These are phyloP conservation scores for Drosophila formosana DNA, from an alignment of 2,888 invertebrate species.

Conservation along the genomic window DNA sequence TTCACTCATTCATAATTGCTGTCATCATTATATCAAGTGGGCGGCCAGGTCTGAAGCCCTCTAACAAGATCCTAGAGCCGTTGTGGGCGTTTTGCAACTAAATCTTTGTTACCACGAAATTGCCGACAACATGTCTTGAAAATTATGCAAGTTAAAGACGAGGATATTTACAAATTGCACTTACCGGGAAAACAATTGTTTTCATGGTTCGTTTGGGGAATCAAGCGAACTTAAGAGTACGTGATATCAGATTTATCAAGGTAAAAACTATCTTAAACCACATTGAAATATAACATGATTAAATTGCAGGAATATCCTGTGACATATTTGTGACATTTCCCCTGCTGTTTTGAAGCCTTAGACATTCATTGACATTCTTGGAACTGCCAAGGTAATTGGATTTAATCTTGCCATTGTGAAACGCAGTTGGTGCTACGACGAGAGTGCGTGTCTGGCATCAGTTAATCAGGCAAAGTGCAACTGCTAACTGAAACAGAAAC, in stretches of 20 bases:
- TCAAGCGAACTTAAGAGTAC: neutral
- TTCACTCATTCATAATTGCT: slow-evolving; percentile 79
- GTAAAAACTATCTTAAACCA: neutral
- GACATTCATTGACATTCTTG: slow-evolving; percentile 5
- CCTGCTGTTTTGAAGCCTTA: slow-evolving; percentile 1
- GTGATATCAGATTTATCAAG: too few relatives aligned
- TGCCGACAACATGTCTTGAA: slow-evolving; percentile 15
- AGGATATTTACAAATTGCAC: neutral
- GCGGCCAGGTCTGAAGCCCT: slow-evolving; percentile 10
- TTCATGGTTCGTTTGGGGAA: neutral
- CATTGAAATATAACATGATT: neutral
- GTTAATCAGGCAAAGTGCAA: slow-evolving; percentile 53
- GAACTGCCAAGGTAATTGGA: slow-evolving; percentile 12
- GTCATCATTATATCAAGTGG: slow-evolving; percentile 77
- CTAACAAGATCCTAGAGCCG: slow-evolving; percentile 8
- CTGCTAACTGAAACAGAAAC: slow-evolving; percentile 29
- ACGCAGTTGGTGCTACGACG: slow-evolving; percentile 1
- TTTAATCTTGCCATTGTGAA: slow-evolving; percentile 14
- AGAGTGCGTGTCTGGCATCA: slow-evolving; percentile 37
- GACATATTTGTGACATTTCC: neutral
- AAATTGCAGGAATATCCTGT: neutral
- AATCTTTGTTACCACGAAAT: slow-evolving; percentile 16
- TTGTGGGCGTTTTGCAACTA: slow-evolving; percentile 15
- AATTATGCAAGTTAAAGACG: neutral
- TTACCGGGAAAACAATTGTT: neutral